Evolutionary conservation across 2,113 vertebrate species (phyloP).

Genomic region (Herpetotheres cachinnans): DNA sequence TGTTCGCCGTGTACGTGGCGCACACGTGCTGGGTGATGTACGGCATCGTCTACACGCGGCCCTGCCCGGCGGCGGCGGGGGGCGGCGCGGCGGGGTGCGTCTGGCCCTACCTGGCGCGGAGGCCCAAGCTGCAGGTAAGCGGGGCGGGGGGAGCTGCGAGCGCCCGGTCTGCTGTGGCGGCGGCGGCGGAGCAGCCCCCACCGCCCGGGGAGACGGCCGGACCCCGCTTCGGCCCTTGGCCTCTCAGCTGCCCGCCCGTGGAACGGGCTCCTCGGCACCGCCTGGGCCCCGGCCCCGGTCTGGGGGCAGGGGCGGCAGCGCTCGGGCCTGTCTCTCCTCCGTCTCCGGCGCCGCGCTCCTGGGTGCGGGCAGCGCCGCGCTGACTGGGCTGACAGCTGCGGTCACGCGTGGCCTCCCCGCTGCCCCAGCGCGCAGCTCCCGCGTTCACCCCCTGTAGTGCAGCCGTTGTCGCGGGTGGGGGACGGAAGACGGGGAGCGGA

Average conservation of each 20-base stretch:
- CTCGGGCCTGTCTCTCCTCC: not conserved
- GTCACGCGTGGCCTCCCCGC: not conserved
- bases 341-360: not conserved
- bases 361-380: not conserved
- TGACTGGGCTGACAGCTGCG: not conserved
- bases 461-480: too few relatives aligned
- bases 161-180: not conserved
- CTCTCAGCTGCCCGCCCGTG: too few relatives aligned
- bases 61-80: slow-evolving; percentile 76
- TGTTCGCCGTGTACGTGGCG: slow-evolving; percentile 91
- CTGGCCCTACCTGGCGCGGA: slow-evolving; percentile 83
- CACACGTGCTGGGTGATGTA: slow-evolving; percentile 99
- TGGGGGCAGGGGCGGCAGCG: too few relatives aligned
- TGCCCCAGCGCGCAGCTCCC: too few relatives aligned
- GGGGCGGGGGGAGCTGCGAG: too few relatives aligned
- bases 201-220: too few relatives aligned
- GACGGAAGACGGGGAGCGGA: too few relatives aligned
- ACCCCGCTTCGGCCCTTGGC: too few relatives aligned
- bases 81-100: slow-evolving; percentile 76
- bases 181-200: not conserved
- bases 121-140: slow-evolving; percentile 88
- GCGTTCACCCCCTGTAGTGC: too few relatives aligned
- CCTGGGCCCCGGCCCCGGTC: too few relatives aligned
- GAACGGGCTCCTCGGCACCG: too few relatives aligned
- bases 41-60: slow-evolving; percentile 93